These are phyloP conservation scores for Phataginus tricuspis DNA, from an alignment of 2,797 vertebrate species.

Conservation along the genomic window DNA sequence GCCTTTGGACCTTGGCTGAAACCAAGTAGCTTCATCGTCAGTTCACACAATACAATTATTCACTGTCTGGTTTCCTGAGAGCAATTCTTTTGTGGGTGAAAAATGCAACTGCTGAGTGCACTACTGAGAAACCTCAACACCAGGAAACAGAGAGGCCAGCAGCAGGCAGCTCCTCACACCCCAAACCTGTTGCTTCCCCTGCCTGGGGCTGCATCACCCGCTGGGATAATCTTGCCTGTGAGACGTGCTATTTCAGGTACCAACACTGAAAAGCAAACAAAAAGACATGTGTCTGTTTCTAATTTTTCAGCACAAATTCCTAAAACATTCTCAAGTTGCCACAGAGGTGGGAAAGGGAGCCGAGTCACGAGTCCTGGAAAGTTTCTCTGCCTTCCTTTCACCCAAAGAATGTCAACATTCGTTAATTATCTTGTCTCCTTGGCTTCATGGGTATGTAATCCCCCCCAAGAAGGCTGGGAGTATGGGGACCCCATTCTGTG, in stretches of 20 bases:
- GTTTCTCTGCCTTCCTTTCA: background rate
- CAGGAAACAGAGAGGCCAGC: slow-evolving; percentile 51
- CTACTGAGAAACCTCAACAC: slow-evolving; percentile 46
- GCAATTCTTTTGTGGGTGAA: slow-evolving; percentile 75
- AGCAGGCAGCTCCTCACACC: slow-evolving; percentile 49
- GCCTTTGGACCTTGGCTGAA: slow-evolving; percentile 81
- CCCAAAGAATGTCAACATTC: background rate
- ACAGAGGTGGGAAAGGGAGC: background rate
- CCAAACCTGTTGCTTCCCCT: slow-evolving; percentile 44
- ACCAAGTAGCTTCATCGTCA: slow-evolving; percentile 61
- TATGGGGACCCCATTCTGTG: slow-evolving; percentile 67
- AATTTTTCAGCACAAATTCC: background rate
- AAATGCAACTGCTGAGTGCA: slow-evolving; percentile 69
- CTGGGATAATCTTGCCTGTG: background rate
- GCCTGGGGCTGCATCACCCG: background rate
- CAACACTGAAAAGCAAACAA: background rate
- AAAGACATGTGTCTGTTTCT: background rate
- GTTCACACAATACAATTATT: slow-evolving; percentile 80
- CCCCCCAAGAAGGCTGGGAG: slow-evolving; percentile 54
- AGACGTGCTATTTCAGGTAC: slow-evolving; percentile 8
- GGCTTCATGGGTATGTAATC: slow-evolving; percentile 45
- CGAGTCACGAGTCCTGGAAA: background rate
- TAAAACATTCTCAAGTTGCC: background rate
- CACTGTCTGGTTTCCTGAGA: slow-evolving; percentile 78
- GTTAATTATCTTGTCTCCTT: slow-evolving; percentile 40